phyloP scores from a whole-genome alignment of 2,888 invertebrate genomes.

The Chrysodeixis includens region DNA sequence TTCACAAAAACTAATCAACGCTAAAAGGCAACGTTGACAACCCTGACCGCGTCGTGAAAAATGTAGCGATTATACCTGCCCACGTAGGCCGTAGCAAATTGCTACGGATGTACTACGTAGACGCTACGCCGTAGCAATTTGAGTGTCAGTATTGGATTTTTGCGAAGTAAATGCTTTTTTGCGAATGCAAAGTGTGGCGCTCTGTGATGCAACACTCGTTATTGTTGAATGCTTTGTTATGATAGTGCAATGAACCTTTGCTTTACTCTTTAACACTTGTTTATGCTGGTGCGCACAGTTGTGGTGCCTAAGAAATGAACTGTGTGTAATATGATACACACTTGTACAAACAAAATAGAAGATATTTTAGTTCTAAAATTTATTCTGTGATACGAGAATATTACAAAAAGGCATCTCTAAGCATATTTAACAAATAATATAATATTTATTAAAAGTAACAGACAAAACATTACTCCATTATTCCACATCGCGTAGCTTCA shows the following conservation, averaged over 20 bases:
- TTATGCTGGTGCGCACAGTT: background rate
- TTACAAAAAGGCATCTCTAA: background rate
- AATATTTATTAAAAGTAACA: background rate
- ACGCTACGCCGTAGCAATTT: conserved; percentile 58
- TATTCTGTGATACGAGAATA: background rate
- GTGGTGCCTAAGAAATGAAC: background rate
- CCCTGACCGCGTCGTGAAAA: conserved; percentile 58
- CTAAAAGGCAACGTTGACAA: conserved; percentile 62
- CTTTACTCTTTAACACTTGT: conserved; percentile 5
- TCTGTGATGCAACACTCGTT: conserved; percentile 10
- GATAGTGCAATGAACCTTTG: conserved; percentile 9
- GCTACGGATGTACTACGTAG: conserved; percentile 42
- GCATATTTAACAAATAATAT: background rate
- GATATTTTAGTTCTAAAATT: background rate
- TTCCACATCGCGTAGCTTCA: conserved; percentile 10
- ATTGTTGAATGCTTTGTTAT: conserved; percentile 8
- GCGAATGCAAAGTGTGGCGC: conserved; percentile 9
- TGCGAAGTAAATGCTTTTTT: conserved; percentile 31
- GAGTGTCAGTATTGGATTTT: conserved; percentile 47
- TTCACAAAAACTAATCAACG: conserved; percentile 69
- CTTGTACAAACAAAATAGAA: background rate
- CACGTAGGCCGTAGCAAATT: conserved; percentile 31
- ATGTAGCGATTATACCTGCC: conserved; percentile 55
- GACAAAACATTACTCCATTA: background rate
- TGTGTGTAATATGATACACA: background rate